Conservation (phyloP, 2,797 vertebrate genomes). For the Erethizon dorsatum region DNA sequence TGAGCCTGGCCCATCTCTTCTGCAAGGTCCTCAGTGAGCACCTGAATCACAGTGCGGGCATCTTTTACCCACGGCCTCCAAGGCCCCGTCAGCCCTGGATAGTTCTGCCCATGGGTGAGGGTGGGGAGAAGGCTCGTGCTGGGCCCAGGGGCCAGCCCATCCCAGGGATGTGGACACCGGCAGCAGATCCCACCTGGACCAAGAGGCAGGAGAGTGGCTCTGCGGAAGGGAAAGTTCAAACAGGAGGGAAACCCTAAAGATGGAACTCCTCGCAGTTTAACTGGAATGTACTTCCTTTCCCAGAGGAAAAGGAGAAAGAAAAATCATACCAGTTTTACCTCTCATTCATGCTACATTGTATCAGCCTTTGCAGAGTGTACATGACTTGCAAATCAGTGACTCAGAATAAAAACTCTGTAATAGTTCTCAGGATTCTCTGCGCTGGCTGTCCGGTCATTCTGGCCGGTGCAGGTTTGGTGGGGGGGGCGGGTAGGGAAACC, state of each 20-base stretch:
- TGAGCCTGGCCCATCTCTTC: neutral
- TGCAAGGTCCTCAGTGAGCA: neutral
- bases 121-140: neutral
- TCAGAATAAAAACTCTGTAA: neutral
- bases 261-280: neutral
- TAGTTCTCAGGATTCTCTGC: neutral
- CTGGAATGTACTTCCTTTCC: neutral
- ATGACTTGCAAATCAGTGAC: neutral
- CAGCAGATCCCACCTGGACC: neutral
- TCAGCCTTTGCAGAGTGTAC: neutral
- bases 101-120: neutral
- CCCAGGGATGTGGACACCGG: neutral
- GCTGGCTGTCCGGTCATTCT: neutral
- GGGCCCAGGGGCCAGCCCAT: too few species aligned
- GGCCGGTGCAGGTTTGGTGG: neutral
- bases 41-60: neutral
- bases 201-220: neutral
- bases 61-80: neutral
- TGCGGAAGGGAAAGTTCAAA: neutral
- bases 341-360: neutral
- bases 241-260: too few species aligned
- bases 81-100: neutral
- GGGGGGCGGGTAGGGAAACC: neutral
- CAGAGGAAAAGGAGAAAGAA: constrained; percentile 20
- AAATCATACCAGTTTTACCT: neutral